Percentiles rank a stretch among this genome's conserved stretches.
These are phyloP conservation scores for Oscheius sp. DNA, from an alignment of 2,888 invertebrate species.

Conservation along the genomic window DNA sequence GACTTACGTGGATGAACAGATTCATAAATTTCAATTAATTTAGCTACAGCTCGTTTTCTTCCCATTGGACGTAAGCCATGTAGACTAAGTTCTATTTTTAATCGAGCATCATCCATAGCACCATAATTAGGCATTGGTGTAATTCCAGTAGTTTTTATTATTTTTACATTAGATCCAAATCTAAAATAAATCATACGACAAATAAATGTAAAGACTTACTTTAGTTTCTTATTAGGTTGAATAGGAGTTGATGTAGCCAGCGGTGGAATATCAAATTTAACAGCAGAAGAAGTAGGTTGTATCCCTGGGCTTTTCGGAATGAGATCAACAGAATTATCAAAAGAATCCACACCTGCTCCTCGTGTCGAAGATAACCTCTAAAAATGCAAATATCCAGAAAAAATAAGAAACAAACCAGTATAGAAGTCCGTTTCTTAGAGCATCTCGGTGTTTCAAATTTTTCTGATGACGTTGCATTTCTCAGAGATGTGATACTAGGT, in stretches of 20 bases:
- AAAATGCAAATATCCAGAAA: no score
- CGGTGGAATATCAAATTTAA: background rate
- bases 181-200: background rate
- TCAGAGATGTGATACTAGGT: no score
- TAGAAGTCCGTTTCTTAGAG: no score
- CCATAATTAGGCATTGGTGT: slow-evolving; percentile 66
- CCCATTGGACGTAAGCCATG: slow-evolving; percentile 66
- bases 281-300: background rate
- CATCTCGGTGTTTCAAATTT: no score
- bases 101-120: slow-evolving; percentile 52
- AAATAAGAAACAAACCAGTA: no score
- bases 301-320: background rate
- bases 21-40: slow-evolving; percentile 62
- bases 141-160: slow-evolving; percentile 61
- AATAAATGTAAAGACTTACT: background rate
- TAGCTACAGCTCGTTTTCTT: slow-evolving; percentile 59
- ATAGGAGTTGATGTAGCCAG: slow-evolving; percentile 25
- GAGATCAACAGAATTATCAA: background rate
- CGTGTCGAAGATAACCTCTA: background rate
- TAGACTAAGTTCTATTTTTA: slow-evolving; percentile 61
- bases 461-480: no score
- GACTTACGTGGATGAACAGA: slow-evolving; percentile 60
- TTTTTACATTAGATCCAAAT: slow-evolving; percentile 49
- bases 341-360: background rate
- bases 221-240: slow-evolving; percentile 31